These are phyloP conservation scores for Noctua pronuba DNA, from an alignment of 2,888 invertebrate species.

Conservation along the genomic window DNA sequence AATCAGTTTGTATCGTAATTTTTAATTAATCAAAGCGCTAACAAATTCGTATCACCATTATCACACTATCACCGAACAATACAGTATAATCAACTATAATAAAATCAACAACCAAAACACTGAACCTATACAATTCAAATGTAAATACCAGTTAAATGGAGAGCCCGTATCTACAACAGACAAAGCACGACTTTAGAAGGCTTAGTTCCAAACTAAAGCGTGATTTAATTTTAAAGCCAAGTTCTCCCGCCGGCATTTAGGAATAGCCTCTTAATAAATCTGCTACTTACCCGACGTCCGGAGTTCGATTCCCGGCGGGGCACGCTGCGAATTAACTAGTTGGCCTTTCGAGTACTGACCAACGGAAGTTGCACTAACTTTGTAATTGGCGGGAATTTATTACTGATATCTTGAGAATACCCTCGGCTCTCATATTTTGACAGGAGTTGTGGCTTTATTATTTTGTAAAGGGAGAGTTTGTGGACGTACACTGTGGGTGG, in stretches of 20 bases:
- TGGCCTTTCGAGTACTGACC: constrained; percentile 83
- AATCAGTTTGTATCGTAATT: neutral
- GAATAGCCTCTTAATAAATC: constrained; percentile 89
- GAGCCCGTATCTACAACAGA: constrained; percentile 77
- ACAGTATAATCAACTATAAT: constrained; percentile 2
- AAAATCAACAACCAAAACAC: constrained; percentile 30
- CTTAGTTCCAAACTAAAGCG: constrained; percentile 84
- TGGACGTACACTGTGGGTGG: constrained; percentile 13
- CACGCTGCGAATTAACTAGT: constrained; percentile 83
- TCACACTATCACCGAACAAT: constrained; percentile 6
- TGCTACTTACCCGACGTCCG: constrained; percentile 83
- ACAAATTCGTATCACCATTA: neutral
- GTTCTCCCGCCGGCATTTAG: constrained; percentile 77
- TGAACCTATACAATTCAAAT: constrained; percentile 58
- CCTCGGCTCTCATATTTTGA: constrained; percentile 61
- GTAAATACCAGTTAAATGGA: constrained; percentile 68
- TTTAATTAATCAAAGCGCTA: neutral
- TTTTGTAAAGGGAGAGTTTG: constrained; percentile 46
- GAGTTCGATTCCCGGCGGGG: constrained; percentile 87
- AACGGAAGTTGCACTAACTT: constrained; percentile 77
- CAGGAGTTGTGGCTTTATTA: constrained; percentile 53
- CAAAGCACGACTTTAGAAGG: constrained; percentile 79
- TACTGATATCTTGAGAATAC: constrained; percentile 74
- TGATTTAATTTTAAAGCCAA: constrained; percentile 87
- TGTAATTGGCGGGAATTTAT: constrained; percentile 79